A percentile compares a stretch with the other conserved stretches of the same genome.
Evolutionary conservation across 2,888 invertebrate genomes (phyloP).

Genomic region (Clistopyga incitator): DNA sequence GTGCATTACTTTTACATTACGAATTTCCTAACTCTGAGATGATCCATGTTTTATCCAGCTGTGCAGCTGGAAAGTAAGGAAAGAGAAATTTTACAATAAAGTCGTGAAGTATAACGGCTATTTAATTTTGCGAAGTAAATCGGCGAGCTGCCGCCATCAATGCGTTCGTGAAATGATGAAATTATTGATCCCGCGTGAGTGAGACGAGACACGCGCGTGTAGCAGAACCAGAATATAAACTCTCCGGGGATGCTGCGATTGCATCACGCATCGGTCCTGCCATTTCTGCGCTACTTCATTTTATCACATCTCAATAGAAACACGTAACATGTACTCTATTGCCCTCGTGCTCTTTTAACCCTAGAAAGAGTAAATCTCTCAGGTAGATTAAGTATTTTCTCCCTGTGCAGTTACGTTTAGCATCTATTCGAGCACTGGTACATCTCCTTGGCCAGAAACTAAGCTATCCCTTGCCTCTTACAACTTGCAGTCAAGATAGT

Average conservation of each 20-base stretch:
- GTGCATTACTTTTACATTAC: too few relatives aligned
- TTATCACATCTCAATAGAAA: neutral
- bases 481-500: too few relatives aligned
- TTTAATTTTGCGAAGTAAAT: neutral
- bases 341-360: too few relatives aligned
- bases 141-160: slow-evolving; percentile 49
- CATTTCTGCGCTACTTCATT: neutral
- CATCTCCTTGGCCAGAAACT: too few relatives aligned
- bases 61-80: too few relatives aligned
- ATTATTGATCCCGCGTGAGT: slow-evolving; percentile 69
- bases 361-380: too few relatives aligned
- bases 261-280: slow-evolving; percentile 4
- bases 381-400: too few relatives aligned
- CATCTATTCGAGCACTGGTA: too few relatives aligned
- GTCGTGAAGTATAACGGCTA: neutral
- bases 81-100: slow-evolving; percentile 21
- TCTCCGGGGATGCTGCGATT: slow-evolving; percentile 14
- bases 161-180: slow-evolving; percentile 66
- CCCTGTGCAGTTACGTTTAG: too few relatives aligned
- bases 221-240: slow-evolving; percentile 11
- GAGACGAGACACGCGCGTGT: slow-evolving; percentile 59
- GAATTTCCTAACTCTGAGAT: too few relatives aligned
- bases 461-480: too few relatives aligned
- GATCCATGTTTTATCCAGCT: too few relatives aligned
- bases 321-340: neutral